Base-by-base conservation (phyloP, 2,113 vertebrate genomes). In the Charina bottae region DNA sequence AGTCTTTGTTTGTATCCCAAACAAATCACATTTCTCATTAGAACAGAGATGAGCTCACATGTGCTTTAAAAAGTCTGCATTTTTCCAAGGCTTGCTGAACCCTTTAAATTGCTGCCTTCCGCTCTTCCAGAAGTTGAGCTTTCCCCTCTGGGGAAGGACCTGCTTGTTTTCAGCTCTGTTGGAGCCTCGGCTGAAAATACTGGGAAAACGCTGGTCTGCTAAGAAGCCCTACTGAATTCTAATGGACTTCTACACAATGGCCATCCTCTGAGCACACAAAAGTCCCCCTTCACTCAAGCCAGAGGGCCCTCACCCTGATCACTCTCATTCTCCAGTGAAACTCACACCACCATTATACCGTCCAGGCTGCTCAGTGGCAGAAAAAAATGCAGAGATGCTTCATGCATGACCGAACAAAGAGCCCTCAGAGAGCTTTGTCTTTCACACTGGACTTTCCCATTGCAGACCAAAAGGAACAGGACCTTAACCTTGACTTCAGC, bases 241-340 rank as follows among this genome's bases (percentile, higher is more conserved):
- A 93, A 90, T 90, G 85, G 90, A 68, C 72, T 49, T 78, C 91
- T 59, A 83, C 92, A 85, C 83, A 0, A 93, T 68, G 92, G 92
- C 90, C 93, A 78, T 90, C 90, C 90, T 94, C 90, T 90, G 55
- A 55, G 85, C n/a, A 90, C 93, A 88, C 28, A 88, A 87, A 91
- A 91, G 92, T 59, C 89, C 59, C 83, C 91, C 92, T 95, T 92
- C 93, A 87, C 84, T 90, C 37, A 12, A 23, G n/a, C 54, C 49
- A 0, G 0, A 0, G 92, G 92, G 49, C 72, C 92, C 94, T 60
- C 59, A 60, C 68, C 90, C 84, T 17, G 10, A 6, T 90, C 0
- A 0, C 24, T 0, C 0, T 90, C 0, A 0, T 17, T 0, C 0
- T 56, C 89, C 55, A 89, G 83, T 10, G 89, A 88, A 90, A 56